Conservation (phyloP, 2,113 vertebrate genomes). For the Ictidomys tridecemlineatus region DNA sequence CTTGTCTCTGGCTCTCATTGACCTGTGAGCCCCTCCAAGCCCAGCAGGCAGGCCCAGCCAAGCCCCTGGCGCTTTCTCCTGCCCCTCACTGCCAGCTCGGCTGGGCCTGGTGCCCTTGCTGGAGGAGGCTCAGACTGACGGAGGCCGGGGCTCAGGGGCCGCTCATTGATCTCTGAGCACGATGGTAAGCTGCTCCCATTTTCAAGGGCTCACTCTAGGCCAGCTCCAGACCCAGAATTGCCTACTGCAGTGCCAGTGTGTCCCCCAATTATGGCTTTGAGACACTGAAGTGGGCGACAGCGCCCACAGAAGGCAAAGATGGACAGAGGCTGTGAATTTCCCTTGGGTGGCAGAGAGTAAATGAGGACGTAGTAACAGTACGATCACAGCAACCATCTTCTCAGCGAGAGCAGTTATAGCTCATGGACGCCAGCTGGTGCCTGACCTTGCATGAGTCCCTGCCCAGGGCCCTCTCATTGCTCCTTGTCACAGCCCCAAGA, state of each 20-base stretch:
- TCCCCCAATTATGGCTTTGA: background rate
- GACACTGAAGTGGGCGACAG: background rate
- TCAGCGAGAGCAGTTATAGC: background rate
- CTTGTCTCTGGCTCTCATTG: background rate
- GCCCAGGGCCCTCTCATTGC: background rate
- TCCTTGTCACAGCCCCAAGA: background rate
- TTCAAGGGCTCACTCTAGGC: background rate
- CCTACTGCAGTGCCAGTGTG: background rate
- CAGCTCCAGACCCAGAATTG: background rate
- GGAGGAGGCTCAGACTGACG: background rate
- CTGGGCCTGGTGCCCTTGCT: background rate
- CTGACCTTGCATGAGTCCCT: background rate
- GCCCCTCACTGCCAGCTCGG: background rate
- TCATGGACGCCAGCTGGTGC: background rate
- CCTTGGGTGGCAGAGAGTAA: background rate
- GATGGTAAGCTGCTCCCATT: fast-evolving
- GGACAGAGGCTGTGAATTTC: background rate
- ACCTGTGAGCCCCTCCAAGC: background rate
- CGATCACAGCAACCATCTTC: background rate
- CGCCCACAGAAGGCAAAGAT: background rate
- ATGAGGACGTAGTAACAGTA: background rate
- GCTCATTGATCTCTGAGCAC: background rate
- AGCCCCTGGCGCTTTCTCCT: background rate
- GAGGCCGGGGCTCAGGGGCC: background rate
- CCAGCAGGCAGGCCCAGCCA: background rate